Base-by-base conservation (phyloP, 2,888 invertebrate genomes). In the Drosophila fulvimacula region DNA sequence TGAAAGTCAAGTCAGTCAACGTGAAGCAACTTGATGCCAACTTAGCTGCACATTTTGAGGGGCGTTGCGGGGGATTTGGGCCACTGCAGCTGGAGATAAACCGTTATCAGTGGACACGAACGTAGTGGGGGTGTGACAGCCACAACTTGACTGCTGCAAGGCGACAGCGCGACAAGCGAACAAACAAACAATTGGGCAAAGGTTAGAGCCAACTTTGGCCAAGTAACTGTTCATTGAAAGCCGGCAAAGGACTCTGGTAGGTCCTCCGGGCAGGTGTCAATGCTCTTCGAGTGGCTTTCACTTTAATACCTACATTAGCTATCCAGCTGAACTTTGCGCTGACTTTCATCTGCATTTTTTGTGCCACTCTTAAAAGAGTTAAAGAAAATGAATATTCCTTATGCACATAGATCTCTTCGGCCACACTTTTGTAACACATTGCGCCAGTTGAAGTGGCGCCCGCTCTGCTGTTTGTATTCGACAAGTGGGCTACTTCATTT, bases 401-500 rank as follows among this genome's bases (percentile, higher is more conserved):
- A 36, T 36, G 36, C 0, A 13, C 13, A 13, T 32, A 34, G 13
- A 13, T 34, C 15, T 17, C 38, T 38, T 7, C 5, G 2, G n/a
- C 38, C n/a, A n/a, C 5, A n/a, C n/a, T n/a, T 7, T 30, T 5
- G 27, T 6, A 27, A 27, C 27, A 27, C 27, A 27, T 6, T 27
- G 27, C 6, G 27, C 1, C n/a, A 17, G n/a, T 6, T 38, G 17
- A 39, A 17, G 17, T 10, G 39, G 6, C 19, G 11, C 41, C 19
- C 11, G 19, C 41, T 41, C 17, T 44, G 13, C 44, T 15, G 55
- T 42, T 65, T 59, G 65, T 49, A 58, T 57, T 59, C 65, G 59
- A 73, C 76, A 82, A 82, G 85, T 72, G 63, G 65, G 58, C 70
- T 73, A 78, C 82, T 85, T 82, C 67, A 80, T 85, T 82, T 82